Base-by-base conservation (phyloP, 2,797 vertebrate species). In the Parauchenoglanis ngamensis region DNA sequence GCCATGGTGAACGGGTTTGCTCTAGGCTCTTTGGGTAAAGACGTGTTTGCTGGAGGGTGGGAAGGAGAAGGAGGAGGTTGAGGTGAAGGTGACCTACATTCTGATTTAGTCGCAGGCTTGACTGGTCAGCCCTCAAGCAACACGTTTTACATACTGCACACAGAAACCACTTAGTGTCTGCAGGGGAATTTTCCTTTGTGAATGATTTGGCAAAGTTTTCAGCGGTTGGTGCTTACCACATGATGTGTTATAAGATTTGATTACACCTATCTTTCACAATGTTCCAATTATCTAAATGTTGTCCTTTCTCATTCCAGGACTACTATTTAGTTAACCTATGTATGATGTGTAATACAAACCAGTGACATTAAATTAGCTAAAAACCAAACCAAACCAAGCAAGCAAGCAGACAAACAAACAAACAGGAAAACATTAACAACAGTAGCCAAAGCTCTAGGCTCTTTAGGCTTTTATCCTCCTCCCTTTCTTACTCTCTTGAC, bases 31-130 rank as follows among this genome's bases (percentile, higher is more conserved):
- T 31, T 85, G 79, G 89, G 63, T 77, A 83, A 84, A 87, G 92
- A 91, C 79, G 40, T 92, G 88, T 92, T 94, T 87, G 63, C 75
- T 68, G 44, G 56, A 86, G 63, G 73, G 68, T 86, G 89, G 72
- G 81, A 17, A 81, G 52, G 68, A 78, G 75, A 54, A 75, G 85
- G 82, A 87, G 80, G 83, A 86, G 79, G 85, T 84, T 82, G 57
- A 85, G 94, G 94, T 81, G 94, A 92, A 73, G 92, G 89, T 95
- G 95, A 95, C 95, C 95, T 94, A 95, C 90, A 95, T 96, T 95
- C 89, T 85, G 78, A 79, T 49, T 44, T 13, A 61, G 72, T 63
- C 65, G 61, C 90, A 87, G 84, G 88, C 80, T 65, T 65, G 85
- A 81, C 90, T 85, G 86, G 79, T 52, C 77, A 5, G 72, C 59